Percentiles rank a stretch among this genome's conserved stretches.
phyloP scores from a whole-genome alignment of 2,888 invertebrate species.

The Xanthorhoe spadicearia region DNA sequence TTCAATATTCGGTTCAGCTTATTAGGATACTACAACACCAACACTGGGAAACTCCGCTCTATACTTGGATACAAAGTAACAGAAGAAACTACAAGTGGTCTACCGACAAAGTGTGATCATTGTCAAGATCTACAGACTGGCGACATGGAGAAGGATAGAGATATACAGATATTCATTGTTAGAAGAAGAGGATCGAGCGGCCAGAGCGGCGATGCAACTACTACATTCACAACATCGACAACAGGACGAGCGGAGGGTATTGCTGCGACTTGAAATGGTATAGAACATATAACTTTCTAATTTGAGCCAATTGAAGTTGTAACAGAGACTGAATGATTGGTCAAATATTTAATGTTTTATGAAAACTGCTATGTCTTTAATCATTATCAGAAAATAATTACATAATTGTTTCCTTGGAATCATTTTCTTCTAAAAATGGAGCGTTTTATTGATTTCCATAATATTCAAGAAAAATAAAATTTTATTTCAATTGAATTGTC shows the following conservation, averaged over 20 bases:
- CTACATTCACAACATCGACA: slow-evolving; percentile 83
- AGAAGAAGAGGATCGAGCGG: slow-evolving; percentile 76
- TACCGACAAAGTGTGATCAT: slow-evolving; percentile 76
- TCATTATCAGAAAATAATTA: background rate
- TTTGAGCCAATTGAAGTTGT: slow-evolving; percentile 42
- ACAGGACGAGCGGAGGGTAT: slow-evolving; percentile 76
- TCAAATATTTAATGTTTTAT: background rate
- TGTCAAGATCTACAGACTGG: slow-evolving; percentile 74
- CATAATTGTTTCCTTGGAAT: background rate
- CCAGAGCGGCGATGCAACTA: slow-evolving; percentile 81
- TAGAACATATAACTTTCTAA: slow-evolving; percentile 54
- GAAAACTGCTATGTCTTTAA: background rate
- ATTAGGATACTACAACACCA: slow-evolving; percentile 74
- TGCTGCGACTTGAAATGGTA: slow-evolving; percentile 79
- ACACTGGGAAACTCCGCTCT: slow-evolving; percentile 78
- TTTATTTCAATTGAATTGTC: background rate
- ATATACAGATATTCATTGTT: slow-evolving; percentile 72
- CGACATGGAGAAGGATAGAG: slow-evolving; percentile 76
- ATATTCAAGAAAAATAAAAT: background rate
- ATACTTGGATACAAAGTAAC: slow-evolving; percentile 71
- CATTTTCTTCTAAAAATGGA: background rate
- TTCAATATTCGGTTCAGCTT: slow-evolving; percentile 64
- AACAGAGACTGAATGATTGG: slow-evolving; percentile 10
- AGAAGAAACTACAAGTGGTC: slow-evolving; percentile 83
- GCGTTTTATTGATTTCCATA: background rate